Evolutionary conservation across 2,797 vertebrate genomes (phyloP), one percentile per base, ranked within the genome.

Genomic region (Scolopax rusticola): DNA sequence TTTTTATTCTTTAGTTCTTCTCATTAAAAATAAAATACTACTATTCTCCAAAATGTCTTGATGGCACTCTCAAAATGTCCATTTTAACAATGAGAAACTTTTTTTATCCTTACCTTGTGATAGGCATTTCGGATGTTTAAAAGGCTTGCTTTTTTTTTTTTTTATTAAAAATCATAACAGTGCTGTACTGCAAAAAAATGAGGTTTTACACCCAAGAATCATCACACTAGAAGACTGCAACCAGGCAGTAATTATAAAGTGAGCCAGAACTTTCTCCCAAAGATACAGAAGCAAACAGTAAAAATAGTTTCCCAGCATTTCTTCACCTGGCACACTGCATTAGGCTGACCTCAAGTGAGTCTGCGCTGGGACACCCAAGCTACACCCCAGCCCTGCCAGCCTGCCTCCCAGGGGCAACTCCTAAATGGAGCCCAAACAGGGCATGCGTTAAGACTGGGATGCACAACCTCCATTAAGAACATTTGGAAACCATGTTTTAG

Each of bases 11-110:
- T 98, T 93, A 96, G 94, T 96, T 98, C 97, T 94, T 96, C 97
- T 98, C 97, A 97, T 98, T 98, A 98, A 98, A 98, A 97, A 97
- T 98, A 97, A 98, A 97, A 97, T 95, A 95, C 93, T 83, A 96
- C 91, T 92, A 93, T 89, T 98, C 97, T 97, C 96, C 87, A 94
- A 94, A 96, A 97, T 32, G 96, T 95, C 97, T 97, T 96, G 96
- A 97, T 89, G 88, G 91, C 94, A 96, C 95, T 96, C 96, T 97
- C 95, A 92, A 95, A 97, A 96, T 95, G 79, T 65, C 73, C 86
- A 83, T 69, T 88, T 92, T 84, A 98, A 97, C 95, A 95, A 96
- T 6, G 14, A 90, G 79, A 95, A 97, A 92, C 60, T 53, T 92
- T 96, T 97, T 95, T 95, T 91, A 80, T 47, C 81, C 93, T 96